phyloP scores from a whole-genome alignment of 2,888 invertebrate genomes.

The Harpagoxenus sublaevis region DNA sequence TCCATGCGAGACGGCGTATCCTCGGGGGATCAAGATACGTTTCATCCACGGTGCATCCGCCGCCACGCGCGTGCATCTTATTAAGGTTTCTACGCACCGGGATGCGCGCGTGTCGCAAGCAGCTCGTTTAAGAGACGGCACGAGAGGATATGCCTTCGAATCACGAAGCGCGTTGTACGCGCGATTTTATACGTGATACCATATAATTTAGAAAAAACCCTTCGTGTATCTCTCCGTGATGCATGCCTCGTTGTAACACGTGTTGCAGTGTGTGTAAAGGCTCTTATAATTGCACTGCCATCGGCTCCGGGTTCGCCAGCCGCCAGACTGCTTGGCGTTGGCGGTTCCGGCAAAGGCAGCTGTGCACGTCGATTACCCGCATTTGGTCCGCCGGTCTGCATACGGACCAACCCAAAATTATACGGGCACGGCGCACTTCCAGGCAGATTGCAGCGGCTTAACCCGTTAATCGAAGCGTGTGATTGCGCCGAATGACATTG shows the following conservation, averaged over 20 bases:
- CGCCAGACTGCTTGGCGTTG: conserved; percentile 82
- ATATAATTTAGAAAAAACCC: conserved; percentile 3
- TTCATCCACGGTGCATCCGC: conserved; percentile 40
- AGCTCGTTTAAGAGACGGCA: conserved; percentile 20
- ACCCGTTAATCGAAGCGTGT: conserved; percentile 37
- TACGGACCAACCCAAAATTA: conserved; percentile 42
- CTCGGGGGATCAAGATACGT: conserved; percentile 54
- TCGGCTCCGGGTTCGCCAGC: conserved; percentile 59
- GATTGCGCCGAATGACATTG: conserved; percentile 21
- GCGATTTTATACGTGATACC: conserved; percentile 27
- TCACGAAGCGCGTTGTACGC: conserved; percentile 34
- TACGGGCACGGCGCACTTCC: conserved; percentile 14
- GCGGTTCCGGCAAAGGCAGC: conserved; percentile 78
- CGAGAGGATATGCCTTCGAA: conserved; percentile 18
- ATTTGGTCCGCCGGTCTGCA: conserved; percentile 43
- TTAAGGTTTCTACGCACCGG: conserved; percentile 35
- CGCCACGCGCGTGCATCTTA: conserved; percentile 42
- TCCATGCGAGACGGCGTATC: conserved; percentile 51
- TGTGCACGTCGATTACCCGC: conserved; percentile 77
- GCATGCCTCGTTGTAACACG: conserved; percentile 54
- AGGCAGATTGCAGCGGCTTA: conserved; percentile 10
- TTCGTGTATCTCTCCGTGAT: not conserved
- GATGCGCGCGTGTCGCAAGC: conserved; percentile 42
- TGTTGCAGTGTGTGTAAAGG: conserved; percentile 43
- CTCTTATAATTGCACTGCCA: conserved; percentile 43